phyloP scores from a whole-genome alignment of 2,888 invertebrate genomes.

The Protonemura montana region DNA sequence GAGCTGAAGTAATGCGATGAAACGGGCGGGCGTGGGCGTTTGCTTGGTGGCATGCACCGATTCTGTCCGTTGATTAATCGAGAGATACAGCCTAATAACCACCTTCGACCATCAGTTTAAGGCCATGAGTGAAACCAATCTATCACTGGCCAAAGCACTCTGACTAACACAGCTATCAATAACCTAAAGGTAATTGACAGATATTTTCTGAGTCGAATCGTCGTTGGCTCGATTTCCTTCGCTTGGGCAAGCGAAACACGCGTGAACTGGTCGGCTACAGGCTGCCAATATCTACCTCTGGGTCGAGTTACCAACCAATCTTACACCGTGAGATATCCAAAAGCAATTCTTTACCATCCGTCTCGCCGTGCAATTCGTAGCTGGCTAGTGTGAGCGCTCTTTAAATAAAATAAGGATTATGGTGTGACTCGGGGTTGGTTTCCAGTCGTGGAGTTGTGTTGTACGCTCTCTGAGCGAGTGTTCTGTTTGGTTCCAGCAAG shows the following conservation, averaged over 20 bases:
- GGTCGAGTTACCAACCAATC: neutral
- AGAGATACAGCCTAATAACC: slow-evolving; percentile 1
- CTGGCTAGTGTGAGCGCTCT: neutral
- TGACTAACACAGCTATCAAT: neutral
- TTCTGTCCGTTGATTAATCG: neutral
- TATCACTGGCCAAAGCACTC: neutral
- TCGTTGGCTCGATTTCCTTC: neutral
- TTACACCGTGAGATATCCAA: too few relatives aligned
- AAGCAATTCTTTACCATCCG: too few relatives aligned
- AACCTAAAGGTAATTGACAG: neutral
- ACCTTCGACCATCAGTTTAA: neutral
- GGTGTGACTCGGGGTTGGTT: neutral
- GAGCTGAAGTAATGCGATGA: neutral
- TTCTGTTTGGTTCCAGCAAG: neutral
- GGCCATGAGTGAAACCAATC: neutral
- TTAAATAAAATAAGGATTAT: neutral
- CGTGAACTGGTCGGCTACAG: neutral
- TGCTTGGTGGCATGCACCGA: neutral
- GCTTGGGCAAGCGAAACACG: neutral
- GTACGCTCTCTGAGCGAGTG: neutral
- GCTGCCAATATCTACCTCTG: neutral
- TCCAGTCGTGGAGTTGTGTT: neutral
- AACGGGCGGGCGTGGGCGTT: neutral
- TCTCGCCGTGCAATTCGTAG: too few relatives aligned
- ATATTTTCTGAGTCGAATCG: neutral